phyloP scores from a whole-genome alignment of 2,113 vertebrate species.

The Aldabrachelys gigantea region DNA sequence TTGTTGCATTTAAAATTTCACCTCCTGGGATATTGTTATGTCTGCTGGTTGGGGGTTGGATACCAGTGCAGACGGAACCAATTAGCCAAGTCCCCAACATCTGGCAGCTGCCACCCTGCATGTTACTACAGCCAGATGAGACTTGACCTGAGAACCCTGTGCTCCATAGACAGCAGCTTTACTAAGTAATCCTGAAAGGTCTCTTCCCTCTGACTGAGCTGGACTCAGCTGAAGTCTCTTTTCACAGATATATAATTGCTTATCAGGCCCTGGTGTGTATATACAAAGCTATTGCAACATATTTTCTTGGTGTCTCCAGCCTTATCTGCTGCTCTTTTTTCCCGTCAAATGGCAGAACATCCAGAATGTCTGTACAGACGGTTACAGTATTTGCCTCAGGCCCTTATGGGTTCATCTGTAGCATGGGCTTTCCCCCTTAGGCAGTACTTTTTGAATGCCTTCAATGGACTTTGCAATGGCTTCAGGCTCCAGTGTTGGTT shows the following conservation, averaged over 20 bases:
- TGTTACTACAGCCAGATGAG: neutral
- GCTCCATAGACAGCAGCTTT: constrained; percentile 2
- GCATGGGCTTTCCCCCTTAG: neutral
- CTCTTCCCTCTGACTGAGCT: neutral
- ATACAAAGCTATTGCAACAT: neutral
- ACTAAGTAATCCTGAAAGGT: constrained; percentile 37
- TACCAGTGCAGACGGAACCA: constrained; percentile 21
- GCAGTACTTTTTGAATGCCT: constrained; percentile 46
- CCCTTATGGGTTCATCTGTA: neutral
- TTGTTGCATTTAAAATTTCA: constrained; percentile 33
- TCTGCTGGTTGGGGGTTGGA: constrained; percentile 38
- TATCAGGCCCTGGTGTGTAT: neutral
- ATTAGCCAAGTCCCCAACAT: constrained; percentile 40
- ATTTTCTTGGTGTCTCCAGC: neutral
- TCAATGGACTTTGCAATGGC: constrained; percentile 23
- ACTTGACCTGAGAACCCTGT: constrained; percentile 39
- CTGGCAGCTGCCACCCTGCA: neutral
- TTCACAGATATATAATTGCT: neutral
- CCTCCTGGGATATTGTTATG: constrained; percentile 32
- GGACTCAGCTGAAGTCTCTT: neutral
- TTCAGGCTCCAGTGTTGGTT: constrained; percentile 21
- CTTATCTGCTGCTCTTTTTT: neutral
- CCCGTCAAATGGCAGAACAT: neutral
- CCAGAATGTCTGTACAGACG: neutral
- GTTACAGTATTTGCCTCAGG: constrained; percentile 13